Evolutionary conservation across 2,797 vertebrate species (phyloP).

Genomic region (Hylomyscus alleni): DNA sequence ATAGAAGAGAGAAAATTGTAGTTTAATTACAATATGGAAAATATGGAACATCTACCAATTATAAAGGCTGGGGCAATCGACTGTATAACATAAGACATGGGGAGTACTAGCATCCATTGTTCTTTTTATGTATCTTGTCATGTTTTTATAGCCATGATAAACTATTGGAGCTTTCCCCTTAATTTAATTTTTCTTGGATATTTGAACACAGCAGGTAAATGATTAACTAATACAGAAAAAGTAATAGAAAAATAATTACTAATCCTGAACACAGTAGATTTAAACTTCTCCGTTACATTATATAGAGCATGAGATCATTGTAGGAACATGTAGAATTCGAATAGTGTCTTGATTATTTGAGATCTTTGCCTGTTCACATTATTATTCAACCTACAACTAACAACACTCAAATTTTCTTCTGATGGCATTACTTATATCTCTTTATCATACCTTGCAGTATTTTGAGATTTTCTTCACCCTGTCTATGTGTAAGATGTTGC

Average conservation of each 20-base stretch:
- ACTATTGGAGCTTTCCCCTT: not conserved
- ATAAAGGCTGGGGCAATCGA: not conserved
- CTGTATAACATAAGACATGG: not conserved
- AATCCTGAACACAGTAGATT: not conserved
- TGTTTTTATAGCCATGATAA: not conserved
- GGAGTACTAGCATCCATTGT: not conserved
- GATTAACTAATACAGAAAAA: not conserved
- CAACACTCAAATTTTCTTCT: not conserved
- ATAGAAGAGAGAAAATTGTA: not conserved
- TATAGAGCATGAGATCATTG: not conserved
- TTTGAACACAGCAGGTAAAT: not conserved
- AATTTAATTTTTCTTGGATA: not conserved
- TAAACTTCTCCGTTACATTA: not conserved
- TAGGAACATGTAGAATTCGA: not conserved
- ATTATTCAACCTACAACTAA: not conserved
- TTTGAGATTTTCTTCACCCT: not conserved
- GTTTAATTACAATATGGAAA: not conserved
- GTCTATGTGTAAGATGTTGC: not conserved
- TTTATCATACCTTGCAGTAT: not conserved
- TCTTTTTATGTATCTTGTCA: not conserved
- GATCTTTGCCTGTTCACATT: not conserved
- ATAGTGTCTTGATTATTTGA: not conserved
- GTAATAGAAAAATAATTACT: not conserved
- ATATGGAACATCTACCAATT: not conserved
- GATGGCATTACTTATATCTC: not conserved